Base-by-base conservation (phyloP, 2,888 invertebrate genomes). In the Eupithecia dodoneata region DNA sequence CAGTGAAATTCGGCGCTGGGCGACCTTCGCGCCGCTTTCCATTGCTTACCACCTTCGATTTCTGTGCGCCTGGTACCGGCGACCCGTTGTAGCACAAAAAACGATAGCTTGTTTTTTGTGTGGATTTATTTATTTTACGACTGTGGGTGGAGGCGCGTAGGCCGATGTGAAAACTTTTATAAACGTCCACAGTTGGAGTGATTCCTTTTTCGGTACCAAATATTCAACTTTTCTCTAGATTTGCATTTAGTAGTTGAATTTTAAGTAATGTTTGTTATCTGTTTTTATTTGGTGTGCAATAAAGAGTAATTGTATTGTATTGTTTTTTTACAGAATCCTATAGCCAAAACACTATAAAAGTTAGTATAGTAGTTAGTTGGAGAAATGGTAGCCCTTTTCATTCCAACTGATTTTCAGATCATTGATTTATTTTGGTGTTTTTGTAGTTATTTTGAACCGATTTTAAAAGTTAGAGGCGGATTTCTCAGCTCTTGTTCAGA, bases 11-110 rank as follows among this genome's bases (percentile, higher is more conserved):
- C 90, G 91, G 91, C 90, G 88, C 52, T 84, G 75, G 87, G 79
- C 87, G 91, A 87, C 91, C 91, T 91, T 91, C 90, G 87, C 85
- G 83, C 86, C 89, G 89, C 90, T 91, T 91, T 91, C 90, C 87
- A 90, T 85, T 86, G 86, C 83, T 85, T 86, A 86, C 83, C 87
- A 87, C 90, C 87, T 89, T 88, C 86, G 85, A 83, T 88, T 88
- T 89, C 87, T 91, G 89, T 80, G 73, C 80, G 85, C 91, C 91
- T 91, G 81, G 90, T 92, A 91, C 83, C 81, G 80, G 77, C 82
- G 77, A 82, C 81, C 80, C 77, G 79, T 80, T 80, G 81, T 79
- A 82, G 83, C 83, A 86, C 85, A 89, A 89, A 89, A 88, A 88
- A 88, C 52, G 72, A 52, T 72, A 15, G 67, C 47, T 72, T 75